These are phyloP conservation scores for Acrocyrtus sp. DNA, from an alignment of 2,888 invertebrate genomes.

Conservation along the genomic window DNA sequence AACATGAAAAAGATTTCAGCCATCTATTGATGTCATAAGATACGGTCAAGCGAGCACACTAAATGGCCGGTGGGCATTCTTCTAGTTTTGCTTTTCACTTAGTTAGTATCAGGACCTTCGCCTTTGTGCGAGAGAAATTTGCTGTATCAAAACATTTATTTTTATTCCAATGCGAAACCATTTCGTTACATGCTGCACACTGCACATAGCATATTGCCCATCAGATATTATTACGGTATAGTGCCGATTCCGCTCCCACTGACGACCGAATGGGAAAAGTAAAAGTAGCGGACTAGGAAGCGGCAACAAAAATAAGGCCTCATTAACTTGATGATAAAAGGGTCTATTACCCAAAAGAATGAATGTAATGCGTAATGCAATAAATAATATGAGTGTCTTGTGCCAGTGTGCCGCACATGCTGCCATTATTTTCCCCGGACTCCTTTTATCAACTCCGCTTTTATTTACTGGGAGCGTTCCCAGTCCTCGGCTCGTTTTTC, in stretches of 20 bases:
- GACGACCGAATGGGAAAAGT: too few relatives aligned
- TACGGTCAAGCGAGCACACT: conserved; percentile 35
- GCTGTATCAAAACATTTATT: too few relatives aligned
- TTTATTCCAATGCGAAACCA: too few relatives aligned
- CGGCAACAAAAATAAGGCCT: conserved; percentile 34
- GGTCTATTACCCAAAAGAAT: conserved; percentile 43
- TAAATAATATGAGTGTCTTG: conserved; percentile 28
- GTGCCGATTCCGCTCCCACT: too few relatives aligned
- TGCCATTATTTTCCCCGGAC: conserved; percentile 21
- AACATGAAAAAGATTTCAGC: conserved; percentile 32
- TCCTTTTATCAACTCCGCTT: conserved; percentile 25
- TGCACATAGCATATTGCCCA: too few relatives aligned
- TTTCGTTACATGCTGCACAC: too few relatives aligned
- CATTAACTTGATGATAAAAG: conserved; percentile 45
- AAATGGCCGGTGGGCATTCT: conserved; percentile 33
- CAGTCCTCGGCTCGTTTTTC: neutral
- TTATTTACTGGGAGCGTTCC: neutral
- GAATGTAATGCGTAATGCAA: conserved; percentile 39
- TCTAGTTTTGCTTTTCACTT: conserved; percentile 21
- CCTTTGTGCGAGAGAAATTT: too few relatives aligned
- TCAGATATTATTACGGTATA: too few relatives aligned
- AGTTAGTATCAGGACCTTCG: too few relatives aligned
- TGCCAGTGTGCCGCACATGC: conserved; percentile 36
- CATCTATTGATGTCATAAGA: conserved; percentile 25
- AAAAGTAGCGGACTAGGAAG: too few relatives aligned